Conservation (phyloP, 1,140 invertebrate genomes). For the Apocrypta bakeri region DNA sequence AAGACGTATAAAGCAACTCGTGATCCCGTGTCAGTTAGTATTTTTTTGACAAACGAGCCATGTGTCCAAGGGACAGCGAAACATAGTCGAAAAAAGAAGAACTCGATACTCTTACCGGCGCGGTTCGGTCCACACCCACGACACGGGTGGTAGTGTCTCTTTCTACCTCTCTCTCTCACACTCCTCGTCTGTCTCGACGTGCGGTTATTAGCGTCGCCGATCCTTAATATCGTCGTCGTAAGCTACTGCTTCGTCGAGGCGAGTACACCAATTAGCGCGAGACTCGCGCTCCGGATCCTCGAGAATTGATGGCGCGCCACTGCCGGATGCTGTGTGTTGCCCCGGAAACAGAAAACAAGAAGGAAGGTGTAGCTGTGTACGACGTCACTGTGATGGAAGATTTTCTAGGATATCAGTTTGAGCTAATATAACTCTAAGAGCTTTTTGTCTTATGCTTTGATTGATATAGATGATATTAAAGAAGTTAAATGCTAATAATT, state of each 20-base stretch:
- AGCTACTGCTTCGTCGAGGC: background rate
- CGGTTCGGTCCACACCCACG: background rate
- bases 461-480: too few relatives aligned
- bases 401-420: background rate
- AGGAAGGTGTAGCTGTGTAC: background rate
- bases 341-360: background rate
- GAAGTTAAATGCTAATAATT: too few relatives aligned
- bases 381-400: background rate
- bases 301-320: constrained; percentile 25
- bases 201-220: constrained; percentile 18
- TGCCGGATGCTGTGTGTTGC: constrained; percentile 4
- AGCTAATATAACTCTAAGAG: background rate
- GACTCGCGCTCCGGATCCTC: constrained; percentile 2
- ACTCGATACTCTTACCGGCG: background rate
- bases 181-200: background rate
- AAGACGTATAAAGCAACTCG: background rate
- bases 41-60: background rate
- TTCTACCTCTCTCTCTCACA: constrained; percentile 12
- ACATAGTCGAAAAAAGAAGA: background rate
- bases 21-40: background rate
- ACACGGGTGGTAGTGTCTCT: background rate
- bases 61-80: background rate
- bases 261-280: constrained; percentile 31
- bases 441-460: background rate
- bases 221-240: constrained; percentile 32